Evolutionary conservation across 2,888 invertebrate species (phyloP).

Genomic region (Catocala nupta): DNA sequence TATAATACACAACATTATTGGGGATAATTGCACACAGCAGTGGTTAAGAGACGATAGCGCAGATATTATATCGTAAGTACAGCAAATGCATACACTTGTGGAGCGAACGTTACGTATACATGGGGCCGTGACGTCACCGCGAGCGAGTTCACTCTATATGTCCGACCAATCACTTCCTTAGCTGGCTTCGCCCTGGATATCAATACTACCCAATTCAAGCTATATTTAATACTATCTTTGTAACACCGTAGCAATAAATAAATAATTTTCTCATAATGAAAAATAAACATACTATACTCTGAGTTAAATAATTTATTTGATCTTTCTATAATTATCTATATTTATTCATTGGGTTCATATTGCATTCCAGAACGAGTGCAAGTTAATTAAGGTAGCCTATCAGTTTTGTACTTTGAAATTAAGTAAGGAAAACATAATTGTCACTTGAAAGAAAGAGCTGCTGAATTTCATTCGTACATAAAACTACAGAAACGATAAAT

Average conservation of each 20-base stretch:
- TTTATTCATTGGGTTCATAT: constrained; percentile 63
- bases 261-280: constrained; percentile 78
- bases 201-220: constrained; percentile 63
- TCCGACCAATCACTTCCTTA: constrained; percentile 32
- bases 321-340: constrained; percentile 71
- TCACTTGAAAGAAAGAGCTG: constrained; percentile 72
- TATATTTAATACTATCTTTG: constrained; percentile 73
- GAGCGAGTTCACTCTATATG: constrained; percentile 13
- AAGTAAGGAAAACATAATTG: constrained; percentile 68
- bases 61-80: constrained; percentile 72
- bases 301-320: constrained; percentile 79
- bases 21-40: constrained; percentile 80
- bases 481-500: constrained; percentile 74
- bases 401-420: constrained; percentile 84
- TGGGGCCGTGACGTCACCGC: constrained; percentile 16
- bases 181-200: constrained; percentile 59
- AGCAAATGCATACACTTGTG: constrained; percentile 59
- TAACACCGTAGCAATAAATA: constrained; percentile 72
- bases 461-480: constrained; percentile 76
- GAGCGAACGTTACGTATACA: constrained; percentile 55
- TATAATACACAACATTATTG: constrained; percentile 82
- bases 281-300: constrained; percentile 75
- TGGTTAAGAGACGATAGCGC: constrained; percentile 73
- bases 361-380: constrained; percentile 70
- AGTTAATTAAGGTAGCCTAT: constrained; percentile 73